Evolutionary conservation across 2,888 invertebrate species (phyloP).

Genomic region (Cynaeus angustus): DNA sequence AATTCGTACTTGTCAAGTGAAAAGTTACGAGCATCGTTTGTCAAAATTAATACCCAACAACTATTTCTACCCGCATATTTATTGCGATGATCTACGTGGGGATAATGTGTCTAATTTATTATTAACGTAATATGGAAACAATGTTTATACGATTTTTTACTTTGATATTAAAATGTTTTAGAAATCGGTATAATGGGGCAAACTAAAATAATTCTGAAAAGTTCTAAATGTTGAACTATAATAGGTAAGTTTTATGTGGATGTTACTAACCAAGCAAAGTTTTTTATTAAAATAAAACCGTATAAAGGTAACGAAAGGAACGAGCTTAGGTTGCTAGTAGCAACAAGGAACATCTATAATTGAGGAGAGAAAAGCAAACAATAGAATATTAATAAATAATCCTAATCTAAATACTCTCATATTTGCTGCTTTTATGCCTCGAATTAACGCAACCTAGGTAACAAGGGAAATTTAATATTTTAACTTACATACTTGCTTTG

Average conservation of each 20-base stretch:
- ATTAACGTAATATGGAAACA: neutral
- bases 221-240: neutral
- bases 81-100: too few species aligned
- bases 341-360: slow-evolving; percentile 1
- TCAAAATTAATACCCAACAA: slow-evolving; percentile 24
- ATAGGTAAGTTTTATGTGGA: neutral
- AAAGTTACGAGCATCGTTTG: slow-evolving; percentile 11
- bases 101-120: neutral
- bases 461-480: slow-evolving; percentile 11
- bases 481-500: slow-evolving; percentile 9
- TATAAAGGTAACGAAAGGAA: slow-evolving; percentile 4
- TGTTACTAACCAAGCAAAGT: neutral
- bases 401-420: slow-evolving; percentile 13
- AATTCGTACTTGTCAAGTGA: slow-evolving; percentile 15
- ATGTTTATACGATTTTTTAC: neutral
- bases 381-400: slow-evolving; percentile 18
- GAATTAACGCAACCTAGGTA: neutral
- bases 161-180: neutral
- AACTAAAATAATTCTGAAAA: neutral
- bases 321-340: neutral
- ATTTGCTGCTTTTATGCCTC: slow-evolving; percentile 1
- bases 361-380: slow-evolving; percentile 5
- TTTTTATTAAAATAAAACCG: slow-evolving; percentile 3
- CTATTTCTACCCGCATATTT: too few species aligned
- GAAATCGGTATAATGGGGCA: neutral